Conservation (phyloP, 2,797 vertebrate genomes). For the Oreonectes daqikongensis region DNA sequence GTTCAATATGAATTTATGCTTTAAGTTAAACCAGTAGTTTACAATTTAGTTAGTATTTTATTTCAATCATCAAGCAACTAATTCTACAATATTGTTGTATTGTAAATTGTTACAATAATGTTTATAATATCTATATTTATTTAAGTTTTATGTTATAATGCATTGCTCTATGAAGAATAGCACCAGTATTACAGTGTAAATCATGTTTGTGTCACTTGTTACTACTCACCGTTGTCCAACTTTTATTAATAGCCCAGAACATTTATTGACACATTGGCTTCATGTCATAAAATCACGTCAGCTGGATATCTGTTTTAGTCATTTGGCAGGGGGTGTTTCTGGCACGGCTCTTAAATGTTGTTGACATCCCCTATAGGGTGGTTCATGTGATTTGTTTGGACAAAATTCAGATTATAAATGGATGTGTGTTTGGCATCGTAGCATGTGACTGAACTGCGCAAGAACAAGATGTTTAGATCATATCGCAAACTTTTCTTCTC, state of each 20-base stretch:
- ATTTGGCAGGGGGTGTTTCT: slow-evolving; percentile 28
- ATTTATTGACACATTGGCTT: slow-evolving; percentile 20
- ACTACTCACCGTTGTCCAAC: not conserved
- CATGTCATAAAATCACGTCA: not conserved
- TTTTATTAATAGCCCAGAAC: not conserved
- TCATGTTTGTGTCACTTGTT: not conserved
- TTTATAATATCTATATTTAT: not conserved
- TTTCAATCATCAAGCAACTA: too few species aligned
- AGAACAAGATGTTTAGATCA: slow-evolving; percentile 12
- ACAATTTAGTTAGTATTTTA: too few species aligned
- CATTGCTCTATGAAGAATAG: not conserved
- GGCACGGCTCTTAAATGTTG: slow-evolving; percentile 6
- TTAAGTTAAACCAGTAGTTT: too few species aligned
- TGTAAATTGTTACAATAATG: too few species aligned
- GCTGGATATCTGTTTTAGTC: slow-evolving; percentile 31
- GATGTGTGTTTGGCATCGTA: not conserved
- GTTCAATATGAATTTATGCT: too few species aligned
- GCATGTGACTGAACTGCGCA: not conserved
- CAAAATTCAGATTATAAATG: slow-evolving; percentile 14
- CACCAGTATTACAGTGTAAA: not conserved
- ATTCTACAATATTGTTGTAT: too few species aligned
- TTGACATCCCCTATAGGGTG: not conserved
- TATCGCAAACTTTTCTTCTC: not conserved
- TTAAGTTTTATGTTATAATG: too few species aligned
- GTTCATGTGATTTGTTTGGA: slow-evolving; percentile 13